A percentile compares a stretch with the other conserved stretches of the same genome.
Evolutionary conservation across 2,888 invertebrate genomes (phyloP).

Genomic region (Cephus pygmeus): DNA sequence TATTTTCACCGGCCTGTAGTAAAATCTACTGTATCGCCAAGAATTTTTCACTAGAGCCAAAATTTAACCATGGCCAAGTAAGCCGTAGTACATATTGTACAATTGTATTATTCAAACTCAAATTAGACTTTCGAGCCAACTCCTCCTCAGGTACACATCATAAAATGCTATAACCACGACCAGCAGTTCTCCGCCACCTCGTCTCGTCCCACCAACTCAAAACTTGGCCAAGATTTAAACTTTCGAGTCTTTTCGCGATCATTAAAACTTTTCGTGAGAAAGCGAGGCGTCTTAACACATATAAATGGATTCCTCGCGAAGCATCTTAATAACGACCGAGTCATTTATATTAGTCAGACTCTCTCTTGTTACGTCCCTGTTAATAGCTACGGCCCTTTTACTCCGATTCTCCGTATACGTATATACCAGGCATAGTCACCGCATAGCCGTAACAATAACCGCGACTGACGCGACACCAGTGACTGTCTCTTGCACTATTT

Average conservation of each 20-base stretch:
- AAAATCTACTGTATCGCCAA: not conserved
- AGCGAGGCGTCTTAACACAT: constrained; percentile 51
- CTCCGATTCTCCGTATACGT: not conserved
- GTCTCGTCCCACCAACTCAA: constrained; percentile 10
- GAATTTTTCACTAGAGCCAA: not conserved
- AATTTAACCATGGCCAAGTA: not conserved
- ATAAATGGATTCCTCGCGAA: constrained; percentile 50
- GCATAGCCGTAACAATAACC: not conserved
- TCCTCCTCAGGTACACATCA: constrained; percentile 46
- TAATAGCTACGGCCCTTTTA: constrained; percentile 11
- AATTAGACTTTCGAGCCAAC: constrained; percentile 44
- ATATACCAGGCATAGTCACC: not conserved
- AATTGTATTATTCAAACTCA: constrained; percentile 16
- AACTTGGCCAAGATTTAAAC: constrained; percentile 52
- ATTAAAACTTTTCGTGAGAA: constrained; percentile 53
- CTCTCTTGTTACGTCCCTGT: constrained; percentile 31
- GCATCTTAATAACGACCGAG: constrained; percentile 50
- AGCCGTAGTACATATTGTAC: not conserved
- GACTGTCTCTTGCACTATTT: not conserved
- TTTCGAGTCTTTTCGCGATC: constrained; percentile 43
- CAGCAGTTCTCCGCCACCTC: not conserved
- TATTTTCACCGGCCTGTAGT: not conserved
- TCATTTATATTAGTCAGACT: constrained; percentile 49
- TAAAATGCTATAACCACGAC: constrained; percentile 42
- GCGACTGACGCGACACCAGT: not conserved